These are phyloP conservation scores for Ptiloglossa arizonensis DNA, from an alignment of 1,140 invertebrate genomes.

Conservation along the genomic window DNA sequence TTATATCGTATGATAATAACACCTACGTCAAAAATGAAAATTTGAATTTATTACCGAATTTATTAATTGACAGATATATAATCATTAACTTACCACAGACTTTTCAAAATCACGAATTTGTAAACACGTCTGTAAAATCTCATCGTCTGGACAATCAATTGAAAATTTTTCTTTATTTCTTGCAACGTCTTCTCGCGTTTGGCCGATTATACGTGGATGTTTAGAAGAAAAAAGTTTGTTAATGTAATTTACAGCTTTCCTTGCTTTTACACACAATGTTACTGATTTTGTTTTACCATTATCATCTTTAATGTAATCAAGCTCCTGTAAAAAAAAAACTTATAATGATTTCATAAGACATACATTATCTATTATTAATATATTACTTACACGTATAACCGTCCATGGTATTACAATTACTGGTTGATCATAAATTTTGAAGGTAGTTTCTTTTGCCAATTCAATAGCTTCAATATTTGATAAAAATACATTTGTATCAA, in stretches of 20 bases:
- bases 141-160: slow-evolving; percentile 76
- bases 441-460: slow-evolving; percentile 65
- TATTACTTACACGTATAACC: slow-evolving; percentile 73
- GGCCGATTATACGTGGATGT: slow-evolving; percentile 76
- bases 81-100: slow-evolving; percentile 64
- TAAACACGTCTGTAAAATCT: slow-evolving; percentile 78
- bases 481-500: slow-evolving; percentile 81
- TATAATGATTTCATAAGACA: slow-evolving; percentile 5
- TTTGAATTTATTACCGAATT: neutral
- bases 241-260: slow-evolving; percentile 74
- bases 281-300: slow-evolving; percentile 62
- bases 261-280: slow-evolving; percentile 65
- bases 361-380: neutral
- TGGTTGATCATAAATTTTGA: slow-evolving; percentile 71
- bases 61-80: neutral
- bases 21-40: slow-evolving; percentile 64
- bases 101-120: slow-evolving; percentile 69
- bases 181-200: slow-evolving; percentile 72
- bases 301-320: slow-evolving; percentile 78
- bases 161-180: slow-evolving; percentile 72
- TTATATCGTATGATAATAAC: slow-evolving; percentile 78
- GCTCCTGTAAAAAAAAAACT: slow-evolving; percentile 68
- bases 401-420: slow-evolving; percentile 78
- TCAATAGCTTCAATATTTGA: slow-evolving; percentile 71
- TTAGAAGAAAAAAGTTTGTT: slow-evolving; percentile 73